Conservation (phyloP, 1,140 invertebrate genomes). For the Papilio machaon region DNA sequence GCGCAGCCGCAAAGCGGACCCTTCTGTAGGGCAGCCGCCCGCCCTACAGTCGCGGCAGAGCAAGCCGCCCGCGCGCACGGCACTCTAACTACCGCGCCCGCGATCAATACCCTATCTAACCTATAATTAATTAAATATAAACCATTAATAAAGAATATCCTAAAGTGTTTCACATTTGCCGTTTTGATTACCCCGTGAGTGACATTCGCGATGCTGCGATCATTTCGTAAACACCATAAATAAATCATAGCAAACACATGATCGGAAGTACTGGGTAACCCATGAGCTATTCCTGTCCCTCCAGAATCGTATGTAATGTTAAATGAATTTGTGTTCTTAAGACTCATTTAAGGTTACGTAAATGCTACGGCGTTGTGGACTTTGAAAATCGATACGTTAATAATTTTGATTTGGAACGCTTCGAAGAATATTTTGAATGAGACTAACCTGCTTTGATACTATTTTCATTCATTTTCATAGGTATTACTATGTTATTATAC, state of each 20-base stretch:
- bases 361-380: conserved; percentile 54
- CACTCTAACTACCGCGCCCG: conserved; percentile 52
- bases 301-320: conserved; percentile 31
- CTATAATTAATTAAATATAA: conserved; percentile 50
- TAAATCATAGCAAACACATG: conserved; percentile 70
- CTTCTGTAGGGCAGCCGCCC: conserved; percentile 51
- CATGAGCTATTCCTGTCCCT: conserved; percentile 56
- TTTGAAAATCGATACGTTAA: conserved; percentile 73
- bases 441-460: background rate
- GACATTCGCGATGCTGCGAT: conserved; percentile 56
- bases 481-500: background rate
- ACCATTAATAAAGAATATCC: conserved; percentile 42
- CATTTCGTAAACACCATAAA: conserved; percentile 57
- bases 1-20: conserved; percentile 65
- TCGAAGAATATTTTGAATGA: conserved; percentile 21
- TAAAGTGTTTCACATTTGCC: background rate
- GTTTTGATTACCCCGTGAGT: conserved; percentile 38
- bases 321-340: conserved; percentile 43
- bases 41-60: conserved; percentile 68
- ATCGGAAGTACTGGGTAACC: conserved; percentile 52
- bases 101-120: conserved; percentile 63
- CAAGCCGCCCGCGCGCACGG: conserved; percentile 66
- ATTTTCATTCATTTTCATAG: background rate
- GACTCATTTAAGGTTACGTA: conserved; percentile 62
- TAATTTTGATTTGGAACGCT: conserved; percentile 49